Percentiles rank a stretch among this genome's conserved stretches.
Conservation (phyloP, 2,797 vertebrate species). For the Chaunax sp. region DNA sequence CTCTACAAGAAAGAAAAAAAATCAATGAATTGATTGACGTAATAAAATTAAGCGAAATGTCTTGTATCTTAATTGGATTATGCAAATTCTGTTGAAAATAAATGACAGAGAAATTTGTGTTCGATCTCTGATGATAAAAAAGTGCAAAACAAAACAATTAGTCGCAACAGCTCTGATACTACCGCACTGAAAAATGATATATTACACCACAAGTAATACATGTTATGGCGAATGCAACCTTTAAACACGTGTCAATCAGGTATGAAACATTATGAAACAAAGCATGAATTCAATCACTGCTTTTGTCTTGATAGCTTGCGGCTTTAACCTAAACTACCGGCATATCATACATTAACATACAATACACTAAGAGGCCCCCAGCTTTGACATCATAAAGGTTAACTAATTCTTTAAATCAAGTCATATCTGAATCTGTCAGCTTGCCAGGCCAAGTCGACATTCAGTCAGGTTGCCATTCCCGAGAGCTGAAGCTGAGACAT, state of each 20-base stretch:
- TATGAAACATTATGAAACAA: constrained; percentile 46
- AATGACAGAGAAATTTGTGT: constrained; percentile 56
- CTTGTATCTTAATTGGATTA: constrained; percentile 64
- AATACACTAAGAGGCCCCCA: constrained; percentile 61
- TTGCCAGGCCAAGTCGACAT: constrained; percentile 58
- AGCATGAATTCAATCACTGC: constrained; percentile 52
- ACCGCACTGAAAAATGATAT: constrained; percentile 41
- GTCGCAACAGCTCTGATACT: constrained; percentile 43
- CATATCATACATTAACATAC: constrained; percentile 59
- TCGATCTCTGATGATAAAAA: constrained; percentile 57
- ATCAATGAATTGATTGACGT: constrained; percentile 46
- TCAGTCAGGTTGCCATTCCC: constrained; percentile 63
- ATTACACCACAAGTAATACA: constrained; percentile 5
- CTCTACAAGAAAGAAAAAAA: constrained; percentile 37
- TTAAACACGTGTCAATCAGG: constrained; percentile 64
- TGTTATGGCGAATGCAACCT: constrained; percentile 47
- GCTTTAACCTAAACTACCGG: constrained; percentile 69
- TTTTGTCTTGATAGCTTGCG: constrained; percentile 39
- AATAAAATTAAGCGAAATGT: constrained; percentile 44
- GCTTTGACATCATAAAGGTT: constrained; percentile 84
- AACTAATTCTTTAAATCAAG: constrained; percentile 85
- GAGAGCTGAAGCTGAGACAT: constrained; percentile 64
- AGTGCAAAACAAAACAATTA: constrained; percentile 56
- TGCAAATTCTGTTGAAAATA: constrained; percentile 58
- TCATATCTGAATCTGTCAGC: constrained; percentile 79